Evolutionary conservation across 2,888 invertebrate species (phyloP).

Genomic region (Sericinus montela): DNA sequence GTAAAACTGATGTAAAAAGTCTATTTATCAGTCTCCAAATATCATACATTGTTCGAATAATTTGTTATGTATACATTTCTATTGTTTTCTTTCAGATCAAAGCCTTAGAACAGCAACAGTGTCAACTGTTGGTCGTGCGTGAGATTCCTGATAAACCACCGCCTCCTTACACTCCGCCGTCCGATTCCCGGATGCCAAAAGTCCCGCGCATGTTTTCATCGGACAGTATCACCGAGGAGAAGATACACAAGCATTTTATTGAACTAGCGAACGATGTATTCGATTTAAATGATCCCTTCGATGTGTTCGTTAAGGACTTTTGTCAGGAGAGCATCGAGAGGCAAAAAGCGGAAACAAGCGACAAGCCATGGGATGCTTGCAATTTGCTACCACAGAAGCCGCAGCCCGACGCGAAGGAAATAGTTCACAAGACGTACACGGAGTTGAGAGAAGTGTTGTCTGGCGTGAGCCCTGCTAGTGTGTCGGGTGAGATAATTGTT

Average conservation of each 20-base stretch:
- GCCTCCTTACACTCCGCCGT: conserved; percentile 67
- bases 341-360: conserved; percentile 40
- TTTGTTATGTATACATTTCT: too few relatives aligned
- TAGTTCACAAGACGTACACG: conserved; percentile 35
- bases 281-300: conserved; percentile 44
- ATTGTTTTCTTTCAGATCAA: conserved; percentile 51
- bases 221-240: conserved; percentile 38
- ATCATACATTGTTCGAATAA: too few relatives aligned
- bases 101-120: conserved; percentile 66
- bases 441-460: conserved; percentile 52
- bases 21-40: too few relatives aligned
- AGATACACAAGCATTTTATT: conserved; percentile 34
- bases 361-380: conserved; percentile 61
- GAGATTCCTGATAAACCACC: conserved; percentile 74
- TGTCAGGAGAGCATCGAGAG: conserved; percentile 47
- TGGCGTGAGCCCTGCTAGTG: conserved; percentile 41
- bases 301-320: conserved; percentile 53
- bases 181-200: conserved; percentile 36
- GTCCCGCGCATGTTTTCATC: conserved; percentile 40
- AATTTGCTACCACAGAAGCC: conserved; percentile 53
- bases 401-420: conserved; percentile 31
- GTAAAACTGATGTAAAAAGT: too few relatives aligned
- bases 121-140: conserved; percentile 56
- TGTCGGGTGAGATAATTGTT: conserved; percentile 42
- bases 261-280: conserved; percentile 19